Evolutionary conservation across 2,113 vertebrate species (phyloP).

Genomic region (Chitala chitala): DNA sequence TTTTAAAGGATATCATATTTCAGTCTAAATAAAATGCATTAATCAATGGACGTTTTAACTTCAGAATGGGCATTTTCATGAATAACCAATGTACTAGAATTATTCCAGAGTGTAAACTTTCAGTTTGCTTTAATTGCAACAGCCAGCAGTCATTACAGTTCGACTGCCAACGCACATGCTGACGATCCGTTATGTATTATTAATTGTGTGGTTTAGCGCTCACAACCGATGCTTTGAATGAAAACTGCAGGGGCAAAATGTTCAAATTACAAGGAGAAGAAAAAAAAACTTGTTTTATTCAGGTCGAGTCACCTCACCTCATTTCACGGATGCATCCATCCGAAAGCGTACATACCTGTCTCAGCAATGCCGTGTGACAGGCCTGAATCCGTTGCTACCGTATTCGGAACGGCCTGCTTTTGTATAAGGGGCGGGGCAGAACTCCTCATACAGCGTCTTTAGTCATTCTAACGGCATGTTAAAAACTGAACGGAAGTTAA

Average conservation of each 20-base stretch:
- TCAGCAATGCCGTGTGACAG: neutral
- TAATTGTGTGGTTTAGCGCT: too few relatives aligned
- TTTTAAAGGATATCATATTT: neutral
- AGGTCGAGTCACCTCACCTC: too few relatives aligned
- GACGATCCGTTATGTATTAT: too few relatives aligned
- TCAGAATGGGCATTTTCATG: neutral
- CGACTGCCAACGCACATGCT: too few relatives aligned
- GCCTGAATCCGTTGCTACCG: neutral
- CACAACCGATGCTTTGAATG: too few relatives aligned
- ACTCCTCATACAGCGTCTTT: too few relatives aligned
- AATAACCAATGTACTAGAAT: slow-evolving; percentile 11
- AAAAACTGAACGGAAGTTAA: neutral
- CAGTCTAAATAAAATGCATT: neutral
- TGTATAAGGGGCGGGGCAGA: too few relatives aligned
- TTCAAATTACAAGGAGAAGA: too few relatives aligned
- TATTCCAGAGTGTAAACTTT: neutral
- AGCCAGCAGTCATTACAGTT: neutral
- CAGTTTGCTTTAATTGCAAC: neutral
- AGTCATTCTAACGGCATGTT: neutral
- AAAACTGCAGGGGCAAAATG: too few relatives aligned
- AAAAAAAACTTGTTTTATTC: too few relatives aligned
- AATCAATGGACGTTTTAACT: neutral
- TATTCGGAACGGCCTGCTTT: too few relatives aligned
- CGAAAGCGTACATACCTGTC: neutral
- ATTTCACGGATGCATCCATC: neutral